Base-by-base conservation (phyloP, 2,113 vertebrate species). In the Halcyon malimbica region DNA sequence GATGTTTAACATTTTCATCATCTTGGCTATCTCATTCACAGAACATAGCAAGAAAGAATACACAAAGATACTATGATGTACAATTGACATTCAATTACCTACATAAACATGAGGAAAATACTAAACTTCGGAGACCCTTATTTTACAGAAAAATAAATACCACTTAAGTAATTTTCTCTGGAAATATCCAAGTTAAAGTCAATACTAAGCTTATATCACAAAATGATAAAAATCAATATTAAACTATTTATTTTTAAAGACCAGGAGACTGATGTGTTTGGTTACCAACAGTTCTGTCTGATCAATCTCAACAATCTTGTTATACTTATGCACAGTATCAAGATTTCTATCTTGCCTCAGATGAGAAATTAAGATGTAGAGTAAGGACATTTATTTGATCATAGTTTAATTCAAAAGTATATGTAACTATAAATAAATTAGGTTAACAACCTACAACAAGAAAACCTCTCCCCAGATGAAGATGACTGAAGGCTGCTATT, bases 121-220 rank as follows among this genome's bases (percentile, higher is more conserved):
- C 42, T 84, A 70, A 39, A 88, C 35, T 35, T 94, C 64, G 44
- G 48, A 94, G 29, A 12, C 50, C 39, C 64, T 91, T 87, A 84
- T 18, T 84, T 94, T 44, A 69, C 18, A 78, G 33, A 60, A 96
- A 87, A 93, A 92, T 12, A 83, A 83, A 65, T 48, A 75, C 9
- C 53, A 67, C 31, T 94, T 75, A 74, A 92, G 57, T 56, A 10
- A 71, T 78, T 59, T 93, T 89, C n/a, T 60, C 23, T 68, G 50
- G 62, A 89, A 96, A 96, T 82, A 95, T 46, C 76, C 81, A 67
- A 89, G 42, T 92, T 91, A 94, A 95, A 93, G 87, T 54, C 20
- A 79, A 50, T 31, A 57, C 9, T 65, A 89, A 96, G 37, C 50
- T 95, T 87, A 96, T 87, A 51, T 33, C 62, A 91, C 15, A 81